Conservation (phyloP, 2,113 vertebrate genomes). For the Sprattus sprattus region DNA sequence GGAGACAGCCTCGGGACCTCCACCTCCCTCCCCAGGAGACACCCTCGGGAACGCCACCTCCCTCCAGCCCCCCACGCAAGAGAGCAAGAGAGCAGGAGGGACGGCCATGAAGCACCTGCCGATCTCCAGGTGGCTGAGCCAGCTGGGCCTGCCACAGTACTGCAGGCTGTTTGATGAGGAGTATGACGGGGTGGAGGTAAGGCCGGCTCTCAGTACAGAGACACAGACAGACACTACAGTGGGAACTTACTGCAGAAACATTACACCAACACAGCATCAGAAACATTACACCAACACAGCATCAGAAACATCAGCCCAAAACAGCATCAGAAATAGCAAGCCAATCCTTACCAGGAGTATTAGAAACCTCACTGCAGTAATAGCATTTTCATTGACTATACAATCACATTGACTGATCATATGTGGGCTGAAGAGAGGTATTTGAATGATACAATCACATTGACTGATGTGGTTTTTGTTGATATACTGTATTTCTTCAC, state of each 20-base stretch:
- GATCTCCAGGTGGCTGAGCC: conserved; percentile 74
- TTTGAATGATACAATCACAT: too few species aligned
- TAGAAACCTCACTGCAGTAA: too few species aligned
- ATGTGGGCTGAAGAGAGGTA: too few species aligned
- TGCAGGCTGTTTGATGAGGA: conserved; percentile 71
- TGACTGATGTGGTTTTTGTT: too few species aligned
- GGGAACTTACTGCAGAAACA: not conserved
- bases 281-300: not conserved
- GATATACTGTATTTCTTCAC: not conserved
- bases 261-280: not conserved
- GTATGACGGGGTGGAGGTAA: conserved; percentile 77
- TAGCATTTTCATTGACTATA: too few species aligned
- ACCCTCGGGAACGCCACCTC: not conserved
- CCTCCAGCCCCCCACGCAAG: not conserved
- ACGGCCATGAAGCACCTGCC: conserved; percentile 72
- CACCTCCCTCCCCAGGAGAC: not conserved
- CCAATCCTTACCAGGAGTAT: too few species aligned
- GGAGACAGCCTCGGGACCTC: not conserved
- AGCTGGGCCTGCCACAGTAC: conserved; percentile 76
- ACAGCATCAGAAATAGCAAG: not conserved
- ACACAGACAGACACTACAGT: not conserved
- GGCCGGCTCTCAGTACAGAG: not conserved
- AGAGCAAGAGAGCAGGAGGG: not conserved
- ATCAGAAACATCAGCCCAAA: not conserved
- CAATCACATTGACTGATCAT: too few species aligned